Percentiles rank a stretch among this genome's conserved stretches.
These are phyloP conservation scores for Pomacea canaliculata DNA, from an alignment of 2,888 invertebrate species.

Conservation along the genomic window DNA sequence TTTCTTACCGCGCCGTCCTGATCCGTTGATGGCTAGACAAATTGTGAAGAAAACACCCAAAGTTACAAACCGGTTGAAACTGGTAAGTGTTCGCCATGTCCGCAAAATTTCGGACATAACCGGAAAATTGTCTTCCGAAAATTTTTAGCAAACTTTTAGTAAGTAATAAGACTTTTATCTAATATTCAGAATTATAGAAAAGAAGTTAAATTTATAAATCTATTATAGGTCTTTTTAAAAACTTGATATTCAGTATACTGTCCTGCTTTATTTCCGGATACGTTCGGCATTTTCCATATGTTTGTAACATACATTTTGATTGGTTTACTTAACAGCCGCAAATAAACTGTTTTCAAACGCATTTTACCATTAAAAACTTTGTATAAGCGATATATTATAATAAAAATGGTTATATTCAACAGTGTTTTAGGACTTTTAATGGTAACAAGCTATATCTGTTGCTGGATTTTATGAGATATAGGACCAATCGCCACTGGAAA, in stretches of 20 bases:
- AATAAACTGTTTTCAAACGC: too few species aligned
- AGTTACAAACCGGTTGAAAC: conserved; percentile 68
- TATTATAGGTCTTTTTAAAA: too few species aligned
- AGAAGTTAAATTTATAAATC: background rate
- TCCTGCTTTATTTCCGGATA: conserved; percentile 19
- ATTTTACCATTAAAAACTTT: too few species aligned
- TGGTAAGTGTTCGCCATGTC: conserved; percentile 64
- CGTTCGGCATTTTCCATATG: conserved; percentile 24
- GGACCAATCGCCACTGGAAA: conserved; percentile 25
- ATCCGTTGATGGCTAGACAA: conserved; percentile 23
- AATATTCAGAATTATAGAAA: conserved; percentile 4
- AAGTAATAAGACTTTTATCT: background rate
- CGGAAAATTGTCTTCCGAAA: conserved; percentile 36
- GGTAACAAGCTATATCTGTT: too few species aligned
- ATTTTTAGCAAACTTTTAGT: background rate
- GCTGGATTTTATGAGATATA: background rate
- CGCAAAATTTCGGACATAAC: conserved; percentile 53
- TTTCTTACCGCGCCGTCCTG: conserved; percentile 28
- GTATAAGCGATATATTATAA: too few species aligned
- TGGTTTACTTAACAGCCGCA: background rate
- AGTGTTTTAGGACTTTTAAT: too few species aligned
- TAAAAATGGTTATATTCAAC: too few species aligned
- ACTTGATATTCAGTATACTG: too few species aligned
- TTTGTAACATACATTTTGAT: background rate
- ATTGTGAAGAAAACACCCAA: conserved; percentile 51